phyloP scores from a whole-genome alignment of 2,113 vertebrate species.

The Gobio gobio region DNA sequence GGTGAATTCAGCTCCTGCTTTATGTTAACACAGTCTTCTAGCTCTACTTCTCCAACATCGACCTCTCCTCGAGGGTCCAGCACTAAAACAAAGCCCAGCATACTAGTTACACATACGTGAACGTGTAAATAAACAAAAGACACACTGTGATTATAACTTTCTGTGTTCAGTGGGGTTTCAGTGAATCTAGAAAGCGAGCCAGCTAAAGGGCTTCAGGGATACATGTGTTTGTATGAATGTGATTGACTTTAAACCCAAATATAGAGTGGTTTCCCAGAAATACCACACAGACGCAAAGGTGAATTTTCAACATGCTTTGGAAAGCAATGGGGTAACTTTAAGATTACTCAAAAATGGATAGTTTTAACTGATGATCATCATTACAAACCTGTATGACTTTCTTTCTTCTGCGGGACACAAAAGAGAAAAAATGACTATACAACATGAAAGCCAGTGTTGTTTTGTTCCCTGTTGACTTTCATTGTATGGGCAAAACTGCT shows the following conservation, averaged over 20 bases:
- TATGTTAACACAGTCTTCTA: conserved; percentile 41
- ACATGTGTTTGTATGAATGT: too few species aligned
- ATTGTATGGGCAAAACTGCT: not conserved
- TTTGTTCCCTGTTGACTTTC: not conserved
- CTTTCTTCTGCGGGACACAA: not conserved
- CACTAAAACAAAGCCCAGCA: conserved; percentile 38
- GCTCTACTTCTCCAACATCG: conserved; percentile 31
- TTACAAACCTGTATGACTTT: not conserved
- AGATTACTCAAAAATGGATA: not conserved
- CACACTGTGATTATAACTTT: not conserved
- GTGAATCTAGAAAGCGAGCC: too few species aligned
- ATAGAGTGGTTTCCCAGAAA: not conserved
- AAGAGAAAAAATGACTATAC: not conserved
- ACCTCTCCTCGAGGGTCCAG: conserved; percentile 51
- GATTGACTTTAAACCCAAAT: too few species aligned
- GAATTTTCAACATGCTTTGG: not conserved
- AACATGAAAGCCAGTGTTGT: not conserved
- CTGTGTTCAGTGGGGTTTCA: not conserved
- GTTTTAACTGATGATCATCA: not conserved
- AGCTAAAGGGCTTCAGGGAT: too few species aligned
- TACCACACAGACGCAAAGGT: not conserved
- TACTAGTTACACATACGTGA: not conserved
- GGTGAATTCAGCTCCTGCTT: conserved; percentile 17
- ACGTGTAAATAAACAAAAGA: not conserved
- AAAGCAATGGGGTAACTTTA: not conserved